phyloP scores from a whole-genome alignment of 2,113 vertebrate genomes.

The Atlantisia rogersi region DNA sequence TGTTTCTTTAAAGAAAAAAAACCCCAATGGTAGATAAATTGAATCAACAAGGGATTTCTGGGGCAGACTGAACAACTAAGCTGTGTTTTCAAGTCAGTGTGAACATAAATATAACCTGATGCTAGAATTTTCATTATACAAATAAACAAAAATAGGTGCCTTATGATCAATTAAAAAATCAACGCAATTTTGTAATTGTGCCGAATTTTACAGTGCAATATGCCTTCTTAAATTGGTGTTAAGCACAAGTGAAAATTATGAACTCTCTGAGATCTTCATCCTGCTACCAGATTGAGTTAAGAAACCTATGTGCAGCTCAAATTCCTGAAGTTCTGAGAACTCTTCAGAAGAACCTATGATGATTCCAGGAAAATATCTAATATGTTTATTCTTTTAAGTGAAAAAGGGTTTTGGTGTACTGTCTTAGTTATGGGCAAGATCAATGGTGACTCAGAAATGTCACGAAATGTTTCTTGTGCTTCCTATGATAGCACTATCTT shows the following conservation, averaged over 20 bases:
- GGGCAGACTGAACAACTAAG: neutral
- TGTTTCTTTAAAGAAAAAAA: neutral
- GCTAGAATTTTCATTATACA: neutral
- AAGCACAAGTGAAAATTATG: neutral
- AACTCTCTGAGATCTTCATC: neutral
- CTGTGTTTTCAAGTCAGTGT: neutral
- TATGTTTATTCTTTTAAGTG: neutral
- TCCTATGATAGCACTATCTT: neutral
- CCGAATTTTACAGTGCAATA: neutral
- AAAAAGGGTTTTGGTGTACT: neutral
- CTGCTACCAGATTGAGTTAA: neutral
- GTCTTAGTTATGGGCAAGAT: neutral
- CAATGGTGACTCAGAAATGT: neutral
- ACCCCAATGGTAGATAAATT: neutral
- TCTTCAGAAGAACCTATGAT: neutral
- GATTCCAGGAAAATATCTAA: neutral
- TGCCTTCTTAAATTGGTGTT: neutral
- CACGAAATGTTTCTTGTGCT: neutral
- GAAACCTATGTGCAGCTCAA: neutral
- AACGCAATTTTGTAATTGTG: neutral
- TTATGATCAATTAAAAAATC: neutral
- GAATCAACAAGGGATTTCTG: neutral
- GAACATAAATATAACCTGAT: neutral
- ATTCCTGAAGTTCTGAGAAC: neutral
- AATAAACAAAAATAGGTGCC: neutral